phyloP scores from a whole-genome alignment of 2,797 vertebrate species.

The Sylvia borin region DNA sequence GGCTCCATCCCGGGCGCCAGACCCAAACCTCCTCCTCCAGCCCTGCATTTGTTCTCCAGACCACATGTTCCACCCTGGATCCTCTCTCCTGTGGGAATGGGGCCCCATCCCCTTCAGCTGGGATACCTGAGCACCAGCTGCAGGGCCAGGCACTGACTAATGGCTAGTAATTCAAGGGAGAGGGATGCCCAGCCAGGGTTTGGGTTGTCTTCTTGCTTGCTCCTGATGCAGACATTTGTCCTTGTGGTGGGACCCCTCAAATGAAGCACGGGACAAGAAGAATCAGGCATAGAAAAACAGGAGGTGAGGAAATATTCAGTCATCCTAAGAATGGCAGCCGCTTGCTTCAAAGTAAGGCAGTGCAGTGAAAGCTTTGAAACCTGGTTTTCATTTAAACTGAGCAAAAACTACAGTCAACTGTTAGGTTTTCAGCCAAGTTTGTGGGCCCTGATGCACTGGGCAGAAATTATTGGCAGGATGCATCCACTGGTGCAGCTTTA shows the following conservation, averaged over 20 bases:
- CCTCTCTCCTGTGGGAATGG: background rate
- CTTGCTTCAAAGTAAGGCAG: background rate
- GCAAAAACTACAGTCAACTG: background rate
- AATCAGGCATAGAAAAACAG: background rate
- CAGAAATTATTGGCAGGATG: background rate
- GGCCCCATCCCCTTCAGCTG: background rate
- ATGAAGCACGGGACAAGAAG: background rate
- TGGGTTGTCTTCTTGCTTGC: background rate
- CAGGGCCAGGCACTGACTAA: background rate
- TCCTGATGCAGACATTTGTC: background rate
- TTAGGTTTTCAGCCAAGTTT: background rate
- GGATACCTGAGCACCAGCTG: background rate
- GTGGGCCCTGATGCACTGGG: background rate
- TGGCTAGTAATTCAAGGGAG: background rate
- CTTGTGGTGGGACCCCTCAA: background rate
- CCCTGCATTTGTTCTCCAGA: background rate
- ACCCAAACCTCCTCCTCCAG: background rate
- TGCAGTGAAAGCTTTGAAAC: background rate
- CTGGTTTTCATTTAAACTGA: background rate
- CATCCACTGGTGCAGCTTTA: background rate
- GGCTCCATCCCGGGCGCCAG: accelerated
- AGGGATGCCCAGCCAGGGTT: background rate
- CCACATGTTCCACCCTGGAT: background rate
- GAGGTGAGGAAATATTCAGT: background rate
- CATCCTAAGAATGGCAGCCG: background rate